These are phyloP conservation scores for Hypanus sabinus DNA, from an alignment of 2,113 vertebrate species.

Conservation along the genomic window DNA sequence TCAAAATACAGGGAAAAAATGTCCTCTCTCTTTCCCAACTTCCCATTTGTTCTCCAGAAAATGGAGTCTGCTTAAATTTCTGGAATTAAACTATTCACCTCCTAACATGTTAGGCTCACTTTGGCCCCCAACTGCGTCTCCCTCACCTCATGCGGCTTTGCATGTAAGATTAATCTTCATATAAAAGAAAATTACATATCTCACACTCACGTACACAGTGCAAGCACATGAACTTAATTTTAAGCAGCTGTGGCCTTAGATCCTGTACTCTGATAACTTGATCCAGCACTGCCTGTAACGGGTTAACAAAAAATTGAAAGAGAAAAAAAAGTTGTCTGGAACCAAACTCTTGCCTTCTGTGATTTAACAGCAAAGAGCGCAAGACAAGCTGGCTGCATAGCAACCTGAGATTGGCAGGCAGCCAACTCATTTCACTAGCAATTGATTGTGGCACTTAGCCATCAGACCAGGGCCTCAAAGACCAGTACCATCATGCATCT, in stretches of 20 bases:
- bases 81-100: neutral
- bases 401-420: conserved; percentile 14
- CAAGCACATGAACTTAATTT: neutral
- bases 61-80: neutral
- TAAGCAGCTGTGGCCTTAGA: neutral
- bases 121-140: neutral
- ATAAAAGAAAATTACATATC: neutral
- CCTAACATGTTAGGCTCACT: neutral
- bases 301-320: conserved; percentile 6
- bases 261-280: neutral
- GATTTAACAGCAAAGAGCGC: conserved; percentile 10
- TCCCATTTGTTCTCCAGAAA: neutral
- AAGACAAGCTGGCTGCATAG: conserved; percentile 16
- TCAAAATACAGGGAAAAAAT: neutral
- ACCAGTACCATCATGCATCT: conserved; percentile 36
- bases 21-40: neutral
- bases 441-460: conserved; percentile 24
- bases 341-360: conserved; percentile 30
- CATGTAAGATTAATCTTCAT: neutral
- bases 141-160: neutral
- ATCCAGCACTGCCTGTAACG: neutral
- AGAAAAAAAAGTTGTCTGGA: conserved; percentile 30
- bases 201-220: neutral
- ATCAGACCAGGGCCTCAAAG: conserved; percentile 24
- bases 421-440: conserved; percentile 33